phyloP scores from a whole-genome alignment of 2,113 vertebrate genomes.

The Setophaga kirtlandii region DNA sequence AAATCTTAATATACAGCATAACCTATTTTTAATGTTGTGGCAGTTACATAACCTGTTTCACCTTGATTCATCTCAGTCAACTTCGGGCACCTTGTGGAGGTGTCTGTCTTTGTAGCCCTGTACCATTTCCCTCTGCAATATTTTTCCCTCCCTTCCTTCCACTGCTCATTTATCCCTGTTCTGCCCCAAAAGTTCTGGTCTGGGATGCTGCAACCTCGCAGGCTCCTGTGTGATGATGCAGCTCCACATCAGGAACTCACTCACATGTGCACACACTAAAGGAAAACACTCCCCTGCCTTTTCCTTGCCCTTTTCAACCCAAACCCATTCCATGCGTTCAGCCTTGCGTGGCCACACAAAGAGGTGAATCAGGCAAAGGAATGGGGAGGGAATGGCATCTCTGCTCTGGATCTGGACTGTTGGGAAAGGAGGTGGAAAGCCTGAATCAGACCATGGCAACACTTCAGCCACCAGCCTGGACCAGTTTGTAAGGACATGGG shows the following conservation, averaged over 20 bases:
- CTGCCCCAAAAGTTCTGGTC: not conserved
- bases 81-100: not conserved
- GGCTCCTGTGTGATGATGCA: not conserved
- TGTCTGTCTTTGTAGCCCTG: not conserved
- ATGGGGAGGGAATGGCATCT: not conserved
- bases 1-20: constrained; percentile 18
- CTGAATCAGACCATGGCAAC: not conserved
- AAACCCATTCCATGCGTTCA: not conserved
- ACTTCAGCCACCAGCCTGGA: not conserved
- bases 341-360: accelerated
- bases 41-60: constrained; percentile 19
- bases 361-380: not conserved
- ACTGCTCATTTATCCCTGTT: not conserved
- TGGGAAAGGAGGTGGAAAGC: not conserved
- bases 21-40: constrained; percentile 30
- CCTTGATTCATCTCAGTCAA: constrained; percentile 15
- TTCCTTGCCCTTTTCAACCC: not conserved
- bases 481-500: not conserved
- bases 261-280: accelerated
- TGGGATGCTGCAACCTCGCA: not conserved
- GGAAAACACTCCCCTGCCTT: not conserved
- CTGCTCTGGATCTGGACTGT: not conserved
- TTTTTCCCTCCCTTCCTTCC: not conserved
- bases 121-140: not conserved
- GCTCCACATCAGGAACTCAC: not conserved